phyloP scores from a whole-genome alignment of 2,888 invertebrate species.

The Meloe dianella region DNA sequence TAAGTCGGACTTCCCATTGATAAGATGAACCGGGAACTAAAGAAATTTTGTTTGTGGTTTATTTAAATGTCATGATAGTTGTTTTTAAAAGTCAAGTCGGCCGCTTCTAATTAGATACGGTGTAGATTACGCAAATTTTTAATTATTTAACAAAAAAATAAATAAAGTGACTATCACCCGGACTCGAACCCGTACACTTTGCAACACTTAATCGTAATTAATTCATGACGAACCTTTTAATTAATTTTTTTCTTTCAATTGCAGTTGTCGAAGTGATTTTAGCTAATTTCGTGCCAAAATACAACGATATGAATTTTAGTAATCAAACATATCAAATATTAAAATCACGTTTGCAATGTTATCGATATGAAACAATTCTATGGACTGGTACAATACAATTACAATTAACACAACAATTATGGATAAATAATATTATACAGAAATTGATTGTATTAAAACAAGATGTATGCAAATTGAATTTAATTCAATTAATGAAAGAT shows the following conservation, averaged over 20 bases:
- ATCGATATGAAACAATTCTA: slow-evolving; percentile 39
- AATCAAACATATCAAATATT: slow-evolving; percentile 34
- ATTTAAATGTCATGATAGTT: no score
- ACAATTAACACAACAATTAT: slow-evolving; percentile 67
- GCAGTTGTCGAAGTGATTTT: slow-evolving; percentile 46
- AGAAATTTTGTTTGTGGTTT: no score
- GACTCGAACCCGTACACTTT: no score
- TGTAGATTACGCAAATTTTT: no score
- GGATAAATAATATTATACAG: slow-evolving; percentile 69
- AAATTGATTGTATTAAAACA: slow-evolving; percentile 62
- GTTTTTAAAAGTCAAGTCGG: no score
- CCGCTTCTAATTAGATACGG: no score
- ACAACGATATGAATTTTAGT: slow-evolving; percentile 48
- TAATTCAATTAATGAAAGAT: slow-evolving; percentile 61
- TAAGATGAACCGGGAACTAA: no score
- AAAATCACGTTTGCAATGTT: slow-evolving; percentile 35
- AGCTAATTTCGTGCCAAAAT: slow-evolving; percentile 51
- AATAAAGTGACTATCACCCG: no score
- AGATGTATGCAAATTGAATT: slow-evolving; percentile 63
- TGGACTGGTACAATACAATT: slow-evolving; percentile 63
- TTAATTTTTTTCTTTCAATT: neutral
- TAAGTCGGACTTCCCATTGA: no score
- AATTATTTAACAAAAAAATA: no score
- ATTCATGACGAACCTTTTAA: no score
- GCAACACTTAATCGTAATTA: no score